phyloP scores from a whole-genome alignment of 1,140 invertebrate genomes.

The Dysdera silvatica region DNA sequence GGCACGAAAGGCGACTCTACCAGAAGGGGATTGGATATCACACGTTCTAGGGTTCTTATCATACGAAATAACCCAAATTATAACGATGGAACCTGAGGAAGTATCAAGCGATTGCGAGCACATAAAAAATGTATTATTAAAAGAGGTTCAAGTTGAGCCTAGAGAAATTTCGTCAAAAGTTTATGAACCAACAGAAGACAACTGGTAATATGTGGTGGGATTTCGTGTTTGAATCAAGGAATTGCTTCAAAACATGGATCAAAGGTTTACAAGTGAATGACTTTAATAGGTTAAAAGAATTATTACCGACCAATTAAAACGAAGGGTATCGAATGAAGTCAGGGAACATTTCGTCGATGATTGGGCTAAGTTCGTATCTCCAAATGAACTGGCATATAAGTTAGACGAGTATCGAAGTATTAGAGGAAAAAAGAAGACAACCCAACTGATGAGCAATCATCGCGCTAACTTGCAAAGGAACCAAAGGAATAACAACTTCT shows the following conservation, averaged over 20 bases:
- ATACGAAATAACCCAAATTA: no score
- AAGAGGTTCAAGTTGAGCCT: no score
- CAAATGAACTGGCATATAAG: background rate
- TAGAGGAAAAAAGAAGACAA: no score
- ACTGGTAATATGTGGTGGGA: background rate
- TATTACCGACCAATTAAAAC: background rate
- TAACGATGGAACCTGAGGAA: no score
- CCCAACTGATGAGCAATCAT: no score
- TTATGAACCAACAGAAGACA: background rate
- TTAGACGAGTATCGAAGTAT: background rate
- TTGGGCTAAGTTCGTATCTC: background rate
- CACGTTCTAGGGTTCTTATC: no score
- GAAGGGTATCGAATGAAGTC: background rate
- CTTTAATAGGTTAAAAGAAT: constrained; percentile 3
- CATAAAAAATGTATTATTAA: no score
- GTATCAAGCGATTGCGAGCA: no score
- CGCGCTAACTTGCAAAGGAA: no score
- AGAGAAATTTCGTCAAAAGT: constrained; percentile 1
- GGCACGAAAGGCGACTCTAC: no score
- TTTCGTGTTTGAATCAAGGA: background rate
- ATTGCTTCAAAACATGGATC: background rate
- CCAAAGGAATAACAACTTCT: no score
- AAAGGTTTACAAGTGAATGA: background rate
- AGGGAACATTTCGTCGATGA: background rate
- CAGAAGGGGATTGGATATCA: no score